These are phyloP conservation scores for Oreocharis arfaki DNA, from an alignment of 2,113 vertebrate species.

Conservation along the genomic window DNA sequence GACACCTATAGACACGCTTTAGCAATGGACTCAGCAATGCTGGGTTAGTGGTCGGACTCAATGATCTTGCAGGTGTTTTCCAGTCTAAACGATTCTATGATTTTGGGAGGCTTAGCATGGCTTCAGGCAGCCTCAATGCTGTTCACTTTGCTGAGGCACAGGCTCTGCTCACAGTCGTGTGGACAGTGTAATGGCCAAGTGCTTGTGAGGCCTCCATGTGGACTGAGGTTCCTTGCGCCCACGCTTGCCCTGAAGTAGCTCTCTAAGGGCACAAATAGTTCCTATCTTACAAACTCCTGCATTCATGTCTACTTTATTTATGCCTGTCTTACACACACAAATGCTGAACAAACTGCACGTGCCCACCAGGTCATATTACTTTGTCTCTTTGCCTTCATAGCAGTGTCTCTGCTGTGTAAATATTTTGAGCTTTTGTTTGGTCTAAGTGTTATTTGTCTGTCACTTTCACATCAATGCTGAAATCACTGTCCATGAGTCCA, in stretches of 20 bases:
- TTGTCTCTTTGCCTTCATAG: neutral
- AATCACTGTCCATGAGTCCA: neutral
- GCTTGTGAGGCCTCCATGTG: neutral
- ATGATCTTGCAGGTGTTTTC: neutral
- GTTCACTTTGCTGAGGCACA: neutral
- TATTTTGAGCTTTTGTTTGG: neutral
- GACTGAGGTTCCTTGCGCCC: neutral
- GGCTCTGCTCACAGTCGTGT: neutral
- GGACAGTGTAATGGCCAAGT: neutral
- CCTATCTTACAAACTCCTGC: neutral
- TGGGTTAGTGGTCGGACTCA: neutral
- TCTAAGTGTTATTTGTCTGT: neutral
- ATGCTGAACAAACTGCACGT: neutral
- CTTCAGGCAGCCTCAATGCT: neutral
- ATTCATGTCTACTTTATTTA: neutral
- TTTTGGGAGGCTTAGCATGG: neutral
- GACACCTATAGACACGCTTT: rapidly evolving
- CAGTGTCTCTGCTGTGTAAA: neutral
- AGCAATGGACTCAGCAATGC: neutral
- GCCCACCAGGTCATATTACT: neutral
- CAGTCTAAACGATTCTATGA: neutral
- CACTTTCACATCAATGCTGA: neutral
- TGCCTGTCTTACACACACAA: neutral
- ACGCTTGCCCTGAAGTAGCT: neutral
- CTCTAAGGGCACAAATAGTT: neutral